A percentile compares a stretch with the other conserved stretches of the same genome.
Evolutionary conservation across 2,888 invertebrate genomes (phyloP).

Genomic region (Perizoma flavofasciatum): DNA sequence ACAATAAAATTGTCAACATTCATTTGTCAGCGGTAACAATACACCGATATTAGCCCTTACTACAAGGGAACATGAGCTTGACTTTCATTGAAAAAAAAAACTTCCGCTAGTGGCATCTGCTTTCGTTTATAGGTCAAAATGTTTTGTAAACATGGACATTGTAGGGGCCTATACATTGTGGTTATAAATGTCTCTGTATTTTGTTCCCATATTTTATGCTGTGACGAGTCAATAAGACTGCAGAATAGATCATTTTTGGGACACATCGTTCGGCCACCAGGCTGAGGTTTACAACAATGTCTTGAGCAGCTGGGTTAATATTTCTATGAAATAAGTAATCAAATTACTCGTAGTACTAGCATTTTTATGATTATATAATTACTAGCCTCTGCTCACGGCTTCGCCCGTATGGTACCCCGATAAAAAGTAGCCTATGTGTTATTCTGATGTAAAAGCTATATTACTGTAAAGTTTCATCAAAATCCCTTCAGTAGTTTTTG

Average conservation of each 20-base stretch:
- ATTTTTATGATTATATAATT: no score
- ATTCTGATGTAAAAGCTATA: no score
- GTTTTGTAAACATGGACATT: conserved; percentile 67
- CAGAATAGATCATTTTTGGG: not conserved
- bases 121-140: conserved; percentile 72
- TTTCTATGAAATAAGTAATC: no score
- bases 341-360: no score
- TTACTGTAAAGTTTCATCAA: no score
- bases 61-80: conserved; percentile 51
- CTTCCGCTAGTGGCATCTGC: conserved; percentile 66
- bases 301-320: conserved; percentile 1
- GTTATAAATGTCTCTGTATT: conserved; percentile 41
- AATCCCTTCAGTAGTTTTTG: no score
- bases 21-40: conserved; percentile 71
- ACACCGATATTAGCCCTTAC: conserved; percentile 47
- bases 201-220: conserved; percentile 37
- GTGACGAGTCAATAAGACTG: conserved; percentile 8
- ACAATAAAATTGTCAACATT: conserved; percentile 79
- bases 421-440: no score
- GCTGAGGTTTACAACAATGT: not conserved
- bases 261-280: no score
- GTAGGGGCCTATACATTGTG: conserved; percentile 45
- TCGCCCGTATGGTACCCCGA: no score
- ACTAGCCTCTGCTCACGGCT: no score
- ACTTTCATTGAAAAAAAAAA: conserved; percentile 53